Base-by-base conservation (phyloP, 2,888 invertebrate species). In the Drosophila neoperkinsi region DNA sequence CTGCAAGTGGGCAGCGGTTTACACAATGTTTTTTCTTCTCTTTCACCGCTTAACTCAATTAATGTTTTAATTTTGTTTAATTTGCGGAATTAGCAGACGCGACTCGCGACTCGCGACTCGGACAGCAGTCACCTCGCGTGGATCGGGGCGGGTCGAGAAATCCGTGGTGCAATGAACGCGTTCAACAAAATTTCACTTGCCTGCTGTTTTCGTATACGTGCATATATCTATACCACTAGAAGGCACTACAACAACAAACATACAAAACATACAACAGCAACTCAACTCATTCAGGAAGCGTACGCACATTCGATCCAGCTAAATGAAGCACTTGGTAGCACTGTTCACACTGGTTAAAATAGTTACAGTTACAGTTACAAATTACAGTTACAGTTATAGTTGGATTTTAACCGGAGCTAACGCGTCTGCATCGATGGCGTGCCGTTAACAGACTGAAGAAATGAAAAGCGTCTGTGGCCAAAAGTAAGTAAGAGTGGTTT, bases 341-440 rank as follows among this genome's bases (percentile, higher is more conserved):
- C 79, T 79, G 73, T 84, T 66, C 74, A 84, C 76, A 46, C 46
- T 46, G 46, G 25, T 16, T 46, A 21, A 46, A 21, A 61, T 36
- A 75, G 56, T 70, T 72, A 64, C 65, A 79, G 9, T 77, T 67
- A 67, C 52, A 58, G 62, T 50, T 16, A 16, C 36, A 36, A 18
- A 18, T 36, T 64, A 38, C 10, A 46, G 52, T 46, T 53, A 59
- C 18, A 55, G 43, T 53, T 70, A 38, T 56, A 52, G 55, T 67
- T 66, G 13, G 16, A 36, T 57, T 57, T 76, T 71, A 68, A 63
- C 81, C 75, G 82, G 67, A 83, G 90, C 84, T 71, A 65, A 65
- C 88, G 88, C 91, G 92, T 92, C 92, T 92, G 93, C 90, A 92
- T 91, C 90, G 93, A 88, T 92, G 91, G 93, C 92, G 89, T 92